phyloP scores from a whole-genome alignment of 2,888 invertebrate genomes.

The Molorchus minor region DNA sequence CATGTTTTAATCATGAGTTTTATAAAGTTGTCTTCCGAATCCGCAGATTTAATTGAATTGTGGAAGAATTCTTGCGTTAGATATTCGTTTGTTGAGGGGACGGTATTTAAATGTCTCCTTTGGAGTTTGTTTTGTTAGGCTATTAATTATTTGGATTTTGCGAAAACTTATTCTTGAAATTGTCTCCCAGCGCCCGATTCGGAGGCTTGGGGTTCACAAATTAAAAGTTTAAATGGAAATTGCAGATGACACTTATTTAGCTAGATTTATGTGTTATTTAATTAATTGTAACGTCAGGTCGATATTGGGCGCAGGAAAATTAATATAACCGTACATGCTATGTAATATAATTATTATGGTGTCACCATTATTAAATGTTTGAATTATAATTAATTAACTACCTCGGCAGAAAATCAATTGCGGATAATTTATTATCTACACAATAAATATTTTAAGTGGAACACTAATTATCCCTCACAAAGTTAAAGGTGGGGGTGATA shows the following conservation, averaged over 20 bases:
- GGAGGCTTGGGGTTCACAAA: conserved; percentile 22
- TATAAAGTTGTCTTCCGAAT: conserved; percentile 53
- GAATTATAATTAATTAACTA: conserved; percentile 14
- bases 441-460: not conserved
- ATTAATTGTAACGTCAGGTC: conserved; percentile 18
- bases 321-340: conserved; percentile 15
- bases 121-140: conserved; percentile 39
- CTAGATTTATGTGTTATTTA: conserved; percentile 23
- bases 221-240: conserved; percentile 37
- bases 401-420: conserved; percentile 17
- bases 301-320: conserved; percentile 4
- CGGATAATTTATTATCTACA: not conserved
- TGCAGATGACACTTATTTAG: conserved; percentile 22
- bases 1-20: conserved; percentile 59
- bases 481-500: too few species aligned
- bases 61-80: conserved; percentile 49
- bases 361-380: conserved; percentile 19
- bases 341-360: conserved; percentile 14
- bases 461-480: not conserved
- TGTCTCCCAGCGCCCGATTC: conserved; percentile 19
- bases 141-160: conserved; percentile 42
- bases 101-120: conserved; percentile 46
- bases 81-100: conserved; percentile 47
- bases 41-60: conserved; percentile 53
- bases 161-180: conserved; percentile 25